Evolutionary conservation across 1,140 invertebrate genomes (phyloP), one percentile per base, ranked within the genome.

Genomic region (Anadara kagoshimensis): DNA sequence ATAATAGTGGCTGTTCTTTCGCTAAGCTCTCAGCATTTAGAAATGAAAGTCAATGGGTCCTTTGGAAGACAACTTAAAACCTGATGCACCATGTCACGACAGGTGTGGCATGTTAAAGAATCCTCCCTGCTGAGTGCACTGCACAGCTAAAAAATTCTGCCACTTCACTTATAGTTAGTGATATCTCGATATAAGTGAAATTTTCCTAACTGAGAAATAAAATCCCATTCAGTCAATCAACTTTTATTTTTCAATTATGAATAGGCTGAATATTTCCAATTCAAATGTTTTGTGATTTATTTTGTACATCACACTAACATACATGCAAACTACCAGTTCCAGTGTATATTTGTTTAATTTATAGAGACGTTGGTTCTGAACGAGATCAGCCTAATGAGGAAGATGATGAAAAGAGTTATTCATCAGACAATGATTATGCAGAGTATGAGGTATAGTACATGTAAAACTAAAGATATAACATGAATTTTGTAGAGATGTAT

Each of bases 341-440:
- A 26, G 24, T 54, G 8, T 24, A 12, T 22, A 2, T 26, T 43
- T 22, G 43, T 51, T 11, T 22, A 49, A 61, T 29, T 70, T 63
- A 5, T 26, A 71, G 69, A 47, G 69, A 63, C 8, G 36, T 47
- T n/a, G 62, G 49, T 26, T 64, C 62, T 14, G 62, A 49, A 20
- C n/a, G 26, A 0, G 62, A 18, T 18, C 49, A 64, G 11, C 26
- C 44, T 29, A 43, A 64, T 22, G 69, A 63, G 26, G 45, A 20
- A 10, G 61, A 64, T 49, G 62, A 64, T 22, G 64, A 61, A 26
- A 53, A n/a, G 12, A 64, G 59, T 64, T 71, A 56, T 49, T 71
- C 69, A n/a, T 59, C 59, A 29, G 69, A 71, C 54, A 64, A 71
- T 44, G 29, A 26, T 8, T 71, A 71, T 51, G 61, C 64, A 43